Conservation (phyloP, 2,888 invertebrate genomes). For the Vesta saturnalis region DNA sequence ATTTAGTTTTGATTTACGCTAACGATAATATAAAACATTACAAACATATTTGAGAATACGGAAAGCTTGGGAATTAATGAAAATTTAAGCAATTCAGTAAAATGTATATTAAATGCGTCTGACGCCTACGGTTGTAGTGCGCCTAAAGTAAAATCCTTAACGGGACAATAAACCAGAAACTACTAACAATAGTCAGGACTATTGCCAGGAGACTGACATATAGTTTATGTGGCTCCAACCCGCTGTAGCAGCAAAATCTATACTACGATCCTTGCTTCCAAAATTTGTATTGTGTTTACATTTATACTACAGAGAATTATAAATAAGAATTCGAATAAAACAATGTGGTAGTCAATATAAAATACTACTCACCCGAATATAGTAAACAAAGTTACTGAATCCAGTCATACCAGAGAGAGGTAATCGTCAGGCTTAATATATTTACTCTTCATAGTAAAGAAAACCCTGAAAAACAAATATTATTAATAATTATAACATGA, state of each 20-base stretch:
- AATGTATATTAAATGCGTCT: constrained; percentile 22
- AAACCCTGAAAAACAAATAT: neutral
- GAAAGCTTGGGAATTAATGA: no score
- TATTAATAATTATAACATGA: neutral
- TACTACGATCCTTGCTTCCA: constrained; percentile 25
- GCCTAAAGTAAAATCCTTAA: constrained; percentile 8
- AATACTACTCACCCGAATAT: constrained; percentile 11
- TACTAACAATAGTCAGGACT: constrained; percentile 35
- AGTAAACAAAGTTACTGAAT: constrained; percentile 11
- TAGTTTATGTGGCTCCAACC: constrained; percentile 40
- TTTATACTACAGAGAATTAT: neutral
- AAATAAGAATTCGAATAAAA: neutral
- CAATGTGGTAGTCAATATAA: neutral
- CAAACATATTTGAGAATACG: no score
- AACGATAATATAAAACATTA: no score
- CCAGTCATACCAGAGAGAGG: constrained; percentile 7
- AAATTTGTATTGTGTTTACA: neutral
- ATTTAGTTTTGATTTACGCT: no score
- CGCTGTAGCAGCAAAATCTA: constrained; percentile 38
- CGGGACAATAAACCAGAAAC: constrained; percentile 25
- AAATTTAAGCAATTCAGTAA: neutral
- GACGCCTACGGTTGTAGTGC: constrained; percentile 19
- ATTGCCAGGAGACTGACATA: constrained; percentile 43
- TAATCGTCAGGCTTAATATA: neutral
- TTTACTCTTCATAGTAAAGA: constrained; percentile 7